phyloP scores from a whole-genome alignment of 2,888 invertebrate genomes.

The Rhorus exstirpatorius region DNA sequence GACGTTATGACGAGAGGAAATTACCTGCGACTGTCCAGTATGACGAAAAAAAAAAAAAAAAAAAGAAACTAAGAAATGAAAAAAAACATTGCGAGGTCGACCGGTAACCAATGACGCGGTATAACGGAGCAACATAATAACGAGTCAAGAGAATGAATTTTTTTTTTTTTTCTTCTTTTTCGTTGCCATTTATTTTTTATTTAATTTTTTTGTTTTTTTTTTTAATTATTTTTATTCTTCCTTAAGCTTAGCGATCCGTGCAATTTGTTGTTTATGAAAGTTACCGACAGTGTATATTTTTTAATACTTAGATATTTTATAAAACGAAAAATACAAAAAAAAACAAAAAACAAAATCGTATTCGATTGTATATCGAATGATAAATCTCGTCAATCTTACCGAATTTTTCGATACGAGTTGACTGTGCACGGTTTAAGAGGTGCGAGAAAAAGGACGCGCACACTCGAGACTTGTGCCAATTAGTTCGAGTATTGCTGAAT shows the following conservation, averaged over 20 bases:
- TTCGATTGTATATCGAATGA: conserved; percentile 35
- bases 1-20: conserved; percentile 4
- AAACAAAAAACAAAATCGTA: conserved; percentile 67
- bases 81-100: neutral
- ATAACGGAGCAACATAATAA: conserved; percentile 68
- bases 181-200: conserved; percentile 80
- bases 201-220: conserved; percentile 62
- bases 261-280: conserved; percentile 84
- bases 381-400: conserved; percentile 53
- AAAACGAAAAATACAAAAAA: too few relatives aligned
- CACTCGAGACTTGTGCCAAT: conserved; percentile 15
- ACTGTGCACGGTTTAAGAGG: conserved; percentile 35
- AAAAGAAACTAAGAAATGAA: conserved; percentile 4
- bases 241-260: conserved; percentile 78
- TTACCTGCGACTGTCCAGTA: neutral
- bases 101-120: conserved; percentile 38
- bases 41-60: conserved; percentile 9
- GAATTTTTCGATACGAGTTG: conserved; percentile 32
- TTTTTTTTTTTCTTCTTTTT: conserved; percentile 65
- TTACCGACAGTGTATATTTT: conserved; percentile 85
- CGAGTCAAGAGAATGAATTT: conserved; percentile 77
- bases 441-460: conserved; percentile 30
- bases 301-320: conserved; percentile 83
- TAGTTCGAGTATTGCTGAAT: conserved; percentile 31
- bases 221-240: conserved; percentile 49